Evolutionary conservation across 2,113 vertebrate genomes (phyloP), one percentile per base, ranked within the genome.

Genomic region (Nansenia antarctica): DNA sequence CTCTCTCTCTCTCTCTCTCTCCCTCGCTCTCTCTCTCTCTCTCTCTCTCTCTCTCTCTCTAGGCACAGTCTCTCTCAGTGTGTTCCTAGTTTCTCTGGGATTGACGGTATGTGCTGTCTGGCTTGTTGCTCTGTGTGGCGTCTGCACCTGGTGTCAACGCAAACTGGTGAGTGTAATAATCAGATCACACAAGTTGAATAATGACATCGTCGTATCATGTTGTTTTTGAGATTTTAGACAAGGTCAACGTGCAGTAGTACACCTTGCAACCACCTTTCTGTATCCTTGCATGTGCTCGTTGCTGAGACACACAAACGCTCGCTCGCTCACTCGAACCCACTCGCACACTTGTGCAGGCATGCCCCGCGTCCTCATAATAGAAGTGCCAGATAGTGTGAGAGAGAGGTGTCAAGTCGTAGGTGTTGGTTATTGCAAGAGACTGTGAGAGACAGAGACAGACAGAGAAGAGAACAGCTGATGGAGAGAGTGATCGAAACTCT

Each of bases 111-210:
- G 96, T 93, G 92, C 94, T 80, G 93, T 96, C 62, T 95, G 95
- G 92, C 96, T 97, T 79, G 93, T 98, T 73, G 93, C 95, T 70
- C 93, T 99, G 73, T 99, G 97, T 72, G 96, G 96, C 75, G 90
- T 99, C 92, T 99, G 97, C 89, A 95, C 96, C 87, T 99, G 97
- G 97, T 98, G 97, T 92, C 97, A 99, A 78, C 95, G 95, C 82
- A 98, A 95, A 91, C 88, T 99, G 96, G 97, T 99, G 84, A 97
- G 97, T 90, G 61, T n/a, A n/a, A n/a, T n/a, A n/a, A n/a, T n/a
- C n/a, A n/a, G 30, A 14, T 20, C 1, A 54, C 42, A 53, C 47
- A 26, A 20, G n/a, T 39, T 27, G 24, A 34, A 20, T 22, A 24
- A 79, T 54, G 47, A 62, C 69, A 53, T 32, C 5, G 59, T 32